A percentile compares a stretch with the other conserved stretches of the same genome.
These are phyloP conservation scores for Sphaeramia orbicularis DNA, from an alignment of 2,797 vertebrate species.

Conservation along the genomic window DNA sequence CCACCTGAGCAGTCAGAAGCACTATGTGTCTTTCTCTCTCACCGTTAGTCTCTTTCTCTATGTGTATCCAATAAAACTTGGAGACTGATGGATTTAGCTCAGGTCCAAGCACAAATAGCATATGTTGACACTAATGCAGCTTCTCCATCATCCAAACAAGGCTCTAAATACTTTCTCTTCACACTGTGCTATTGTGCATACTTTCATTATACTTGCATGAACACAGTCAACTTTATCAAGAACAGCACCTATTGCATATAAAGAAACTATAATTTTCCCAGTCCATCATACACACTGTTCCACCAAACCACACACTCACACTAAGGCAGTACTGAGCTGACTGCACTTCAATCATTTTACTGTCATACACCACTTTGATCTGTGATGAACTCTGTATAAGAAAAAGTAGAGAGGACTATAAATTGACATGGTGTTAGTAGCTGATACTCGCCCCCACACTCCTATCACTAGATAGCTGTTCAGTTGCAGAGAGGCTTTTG, in stretches of 20 bases:
- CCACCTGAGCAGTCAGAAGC: slow-evolving; percentile 20
- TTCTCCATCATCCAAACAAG: slow-evolving; percentile 23
- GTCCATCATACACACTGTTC: slow-evolving; percentile 2
- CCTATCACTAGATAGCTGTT: slow-evolving; percentile 50
- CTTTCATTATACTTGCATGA: slow-evolving; percentile 22
- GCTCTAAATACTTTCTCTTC: slow-evolving; percentile 54
- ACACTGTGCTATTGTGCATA: slow-evolving; percentile 3
- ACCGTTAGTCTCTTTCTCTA: slow-evolving; percentile 14
- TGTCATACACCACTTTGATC: slow-evolving; percentile 30
- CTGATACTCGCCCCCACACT: slow-evolving; percentile 60
- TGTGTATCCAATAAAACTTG: slow-evolving; percentile 25
- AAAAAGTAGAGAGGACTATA: slow-evolving; percentile 41
- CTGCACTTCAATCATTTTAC: slow-evolving; percentile 14
- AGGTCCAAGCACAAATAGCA: slow-evolving; percentile 23
- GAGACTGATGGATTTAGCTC: slow-evolving; percentile 34
- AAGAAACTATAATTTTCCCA: slow-evolving; percentile 6
- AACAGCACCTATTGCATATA: slow-evolving; percentile 20
- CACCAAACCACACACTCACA: no score
- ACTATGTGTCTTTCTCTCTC: slow-evolving; percentile 26
- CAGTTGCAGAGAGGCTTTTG: slow-evolving; percentile 56
- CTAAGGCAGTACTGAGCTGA: slow-evolving; percentile 13
- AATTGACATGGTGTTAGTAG: slow-evolving; percentile 58
- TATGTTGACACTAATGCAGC: slow-evolving; percentile 26
- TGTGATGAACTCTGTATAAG: slow-evolving; percentile 44
- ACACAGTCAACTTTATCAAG: slow-evolving; percentile 24